Evolutionary conservation across 2,113 vertebrate species (phyloP).

Genomic region (Vireo altiloquus): DNA sequence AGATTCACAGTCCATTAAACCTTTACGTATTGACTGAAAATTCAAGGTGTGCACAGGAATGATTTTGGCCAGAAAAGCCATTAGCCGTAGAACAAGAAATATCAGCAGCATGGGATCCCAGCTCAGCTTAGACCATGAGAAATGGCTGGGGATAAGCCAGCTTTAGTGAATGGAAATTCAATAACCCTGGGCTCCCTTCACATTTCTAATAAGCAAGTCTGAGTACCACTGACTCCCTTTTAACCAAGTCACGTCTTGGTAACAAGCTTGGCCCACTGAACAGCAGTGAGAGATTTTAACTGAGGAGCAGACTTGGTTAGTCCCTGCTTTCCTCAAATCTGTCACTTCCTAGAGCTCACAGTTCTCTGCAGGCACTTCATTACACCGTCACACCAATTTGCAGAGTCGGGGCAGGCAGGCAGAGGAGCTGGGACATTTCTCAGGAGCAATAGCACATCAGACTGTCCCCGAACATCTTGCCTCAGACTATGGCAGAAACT

Average conservation of each 20-base stretch:
- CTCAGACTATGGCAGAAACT: background rate
- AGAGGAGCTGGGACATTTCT: background rate
- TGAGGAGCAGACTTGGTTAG: background rate
- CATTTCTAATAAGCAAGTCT: background rate
- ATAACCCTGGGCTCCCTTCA: background rate
- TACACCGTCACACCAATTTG: background rate
- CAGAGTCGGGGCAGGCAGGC: background rate
- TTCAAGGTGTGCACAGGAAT: background rate
- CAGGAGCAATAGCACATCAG: fast-evolving
- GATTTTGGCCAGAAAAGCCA: background rate
- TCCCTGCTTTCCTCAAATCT: background rate
- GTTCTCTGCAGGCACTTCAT: background rate
- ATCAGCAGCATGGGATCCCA: background rate
- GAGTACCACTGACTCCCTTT: background rate
- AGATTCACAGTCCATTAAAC: background rate
- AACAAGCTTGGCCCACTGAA: background rate
- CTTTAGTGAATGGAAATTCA: background rate
- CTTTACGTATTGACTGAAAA: background rate
- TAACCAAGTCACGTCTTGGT: background rate
- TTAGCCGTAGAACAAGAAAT: background rate
- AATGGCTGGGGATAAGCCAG: background rate
- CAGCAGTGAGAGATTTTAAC: background rate
- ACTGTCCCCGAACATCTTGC: background rate
- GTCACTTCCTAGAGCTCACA: background rate
- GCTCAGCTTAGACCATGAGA: background rate